Evolutionary conservation across 2,888 invertebrate species (phyloP).

Genomic region (Diaphora mendica): DNA sequence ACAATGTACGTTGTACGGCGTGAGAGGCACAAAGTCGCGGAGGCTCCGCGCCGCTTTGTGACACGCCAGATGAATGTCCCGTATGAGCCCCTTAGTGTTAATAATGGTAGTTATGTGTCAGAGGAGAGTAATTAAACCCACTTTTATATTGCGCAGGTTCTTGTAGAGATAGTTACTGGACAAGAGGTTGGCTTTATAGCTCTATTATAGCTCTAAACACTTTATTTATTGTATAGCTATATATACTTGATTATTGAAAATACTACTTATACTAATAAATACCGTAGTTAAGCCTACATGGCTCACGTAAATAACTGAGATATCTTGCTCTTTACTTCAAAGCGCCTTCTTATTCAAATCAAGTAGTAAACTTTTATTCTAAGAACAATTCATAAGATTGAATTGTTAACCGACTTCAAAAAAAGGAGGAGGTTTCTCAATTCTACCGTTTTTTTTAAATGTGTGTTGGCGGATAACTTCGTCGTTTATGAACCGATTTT

Average conservation of each 20-base stretch:
- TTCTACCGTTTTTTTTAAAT: too few species aligned
- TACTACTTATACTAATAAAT: not conserved
- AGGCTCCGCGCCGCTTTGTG: slow-evolving; percentile 31
- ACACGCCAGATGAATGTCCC: slow-evolving; percentile 50
- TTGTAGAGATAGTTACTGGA: slow-evolving; percentile 36
- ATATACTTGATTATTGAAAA: slow-evolving; percentile 10
- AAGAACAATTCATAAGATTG: too few species aligned
- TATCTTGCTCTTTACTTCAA: too few species aligned
- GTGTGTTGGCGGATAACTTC: too few species aligned
- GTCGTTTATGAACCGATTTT: too few species aligned
- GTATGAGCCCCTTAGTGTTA: slow-evolving; percentile 63
- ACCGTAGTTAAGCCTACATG: too few species aligned
- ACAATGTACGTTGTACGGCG: slow-evolving; percentile 62
- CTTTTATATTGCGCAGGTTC: slow-evolving; percentile 45
- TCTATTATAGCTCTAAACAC: slow-evolving; percentile 37
- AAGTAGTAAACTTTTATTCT: too few species aligned
- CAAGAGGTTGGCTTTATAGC: slow-evolving; percentile 41
- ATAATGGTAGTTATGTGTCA: slow-evolving; percentile 64
- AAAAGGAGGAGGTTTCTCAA: too few species aligned
- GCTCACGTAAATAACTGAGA: too few species aligned
- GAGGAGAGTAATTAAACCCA: slow-evolving; percentile 60
- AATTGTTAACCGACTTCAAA: too few species aligned
- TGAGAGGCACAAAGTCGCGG: slow-evolving; percentile 35
- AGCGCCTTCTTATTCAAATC: too few species aligned
- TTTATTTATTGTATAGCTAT: slow-evolving; percentile 28